Percentiles rank a stretch among this genome's conserved stretches.
Evolutionary conservation across 2,888 invertebrate genomes (phyloP).

Genomic region (Venusia cambrica): DNA sequence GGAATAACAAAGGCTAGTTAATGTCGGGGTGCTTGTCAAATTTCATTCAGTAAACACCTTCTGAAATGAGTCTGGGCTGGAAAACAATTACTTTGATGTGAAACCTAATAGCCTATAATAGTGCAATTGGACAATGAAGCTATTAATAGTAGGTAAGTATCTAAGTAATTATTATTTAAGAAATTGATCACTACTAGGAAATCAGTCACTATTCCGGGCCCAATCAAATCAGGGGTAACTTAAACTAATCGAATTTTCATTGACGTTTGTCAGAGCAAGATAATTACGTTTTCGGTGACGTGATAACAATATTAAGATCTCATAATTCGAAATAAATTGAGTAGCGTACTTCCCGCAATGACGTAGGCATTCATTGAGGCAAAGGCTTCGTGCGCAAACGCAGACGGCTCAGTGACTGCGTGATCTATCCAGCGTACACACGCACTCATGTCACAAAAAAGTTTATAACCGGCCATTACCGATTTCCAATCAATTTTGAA

Average conservation of each 20-base stretch:
- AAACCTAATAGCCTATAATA: too few relatives aligned
- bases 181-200: too few relatives aligned
- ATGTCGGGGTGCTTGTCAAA: too few relatives aligned
- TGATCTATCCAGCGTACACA: constrained; percentile 76
- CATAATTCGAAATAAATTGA: constrained; percentile 61
- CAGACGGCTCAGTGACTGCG: constrained; percentile 70
- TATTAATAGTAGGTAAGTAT: too few relatives aligned
- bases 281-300: constrained; percentile 62
- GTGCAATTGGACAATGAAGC: too few relatives aligned
- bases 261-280: constrained; percentile 44
- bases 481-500: constrained; percentile 5
- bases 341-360: constrained; percentile 75
- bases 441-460: constrained; percentile 64
- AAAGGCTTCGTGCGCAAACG: constrained; percentile 60
- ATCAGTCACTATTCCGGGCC: constrained; percentile 1
- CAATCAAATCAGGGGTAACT: not conserved
- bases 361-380: constrained; percentile 71
- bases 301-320: constrained; percentile 52
- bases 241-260: constrained; percentile 2
- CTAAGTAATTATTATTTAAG: too few relatives aligned
- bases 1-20: too few relatives aligned
- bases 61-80: too few relatives aligned
- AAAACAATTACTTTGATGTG: too few relatives aligned
- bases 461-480: constrained; percentile 11
- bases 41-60: too few relatives aligned